Conservation (phyloP, 2,888 invertebrate genomes). For the Eupithecia exiguata region DNA sequence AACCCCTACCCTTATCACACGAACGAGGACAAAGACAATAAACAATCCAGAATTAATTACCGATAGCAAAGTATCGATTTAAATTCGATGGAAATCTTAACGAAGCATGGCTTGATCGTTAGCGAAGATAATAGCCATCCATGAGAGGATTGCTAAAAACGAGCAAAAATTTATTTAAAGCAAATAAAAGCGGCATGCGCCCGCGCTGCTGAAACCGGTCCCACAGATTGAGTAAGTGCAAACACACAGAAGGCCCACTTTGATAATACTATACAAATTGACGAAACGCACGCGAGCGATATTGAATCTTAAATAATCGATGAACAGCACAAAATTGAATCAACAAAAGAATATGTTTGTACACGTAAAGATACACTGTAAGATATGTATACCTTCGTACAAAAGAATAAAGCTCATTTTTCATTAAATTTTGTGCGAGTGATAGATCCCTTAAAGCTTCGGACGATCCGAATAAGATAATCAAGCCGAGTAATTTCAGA, state of each 20-base stretch:
- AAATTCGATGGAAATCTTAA: slow-evolving; percentile 75
- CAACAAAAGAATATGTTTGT: neutral
- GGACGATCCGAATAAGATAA: slow-evolving; percentile 78
- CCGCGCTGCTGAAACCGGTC: slow-evolving; percentile 68
- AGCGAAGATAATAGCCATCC: slow-evolving; percentile 72
- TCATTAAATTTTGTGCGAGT: slow-evolving; percentile 4
- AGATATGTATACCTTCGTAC: slow-evolving; percentile 2
- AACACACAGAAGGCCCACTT: slow-evolving; percentile 25
- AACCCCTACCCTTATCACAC: slow-evolving; percentile 76
- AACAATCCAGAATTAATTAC: slow-evolving; percentile 68
- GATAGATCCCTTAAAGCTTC: slow-evolving; percentile 17
- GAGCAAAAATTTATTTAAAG: slow-evolving; percentile 80
- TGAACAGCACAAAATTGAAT: slow-evolving; percentile 40
- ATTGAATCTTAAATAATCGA: slow-evolving; percentile 31
- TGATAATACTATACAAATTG: slow-evolving; percentile 21
- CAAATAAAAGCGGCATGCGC: slow-evolving; percentile 80
- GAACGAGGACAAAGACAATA: slow-evolving; percentile 76
- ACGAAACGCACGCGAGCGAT: slow-evolving; percentile 23
- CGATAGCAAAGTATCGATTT: slow-evolving; percentile 72
- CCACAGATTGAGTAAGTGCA: slow-evolving; percentile 44
- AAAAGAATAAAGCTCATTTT: slow-evolving; percentile 9
- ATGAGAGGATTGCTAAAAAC: slow-evolving; percentile 74
- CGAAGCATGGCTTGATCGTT: slow-evolving; percentile 77
- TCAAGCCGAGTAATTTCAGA: slow-evolving; percentile 76
- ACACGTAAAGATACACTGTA: neutral